Percentiles rank a stretch among this genome's conserved stretches.
Evolutionary conservation across 2,888 invertebrate genomes (phyloP).

Genomic region (Chymomyza caudatula): DNA sequence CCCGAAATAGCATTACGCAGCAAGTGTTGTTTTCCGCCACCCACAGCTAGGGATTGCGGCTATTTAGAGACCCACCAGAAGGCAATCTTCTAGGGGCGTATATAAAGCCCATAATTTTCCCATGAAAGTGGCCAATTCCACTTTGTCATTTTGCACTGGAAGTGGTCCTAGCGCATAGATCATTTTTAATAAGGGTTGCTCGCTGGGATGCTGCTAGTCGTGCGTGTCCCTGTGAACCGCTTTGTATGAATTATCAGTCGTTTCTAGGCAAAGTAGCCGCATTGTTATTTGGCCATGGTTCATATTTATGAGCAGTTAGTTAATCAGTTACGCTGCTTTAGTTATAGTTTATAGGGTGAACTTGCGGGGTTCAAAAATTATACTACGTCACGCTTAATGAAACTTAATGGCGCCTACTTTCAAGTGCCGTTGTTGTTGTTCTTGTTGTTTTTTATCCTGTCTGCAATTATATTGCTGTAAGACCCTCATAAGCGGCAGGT

Average conservation of each 20-base stretch:
- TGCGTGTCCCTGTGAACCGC: conserved; percentile 24
- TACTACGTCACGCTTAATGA: conserved; percentile 71
- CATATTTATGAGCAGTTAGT: conserved; percentile 64
- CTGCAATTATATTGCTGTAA: conserved; percentile 42
- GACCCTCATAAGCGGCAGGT: conserved; percentile 46
- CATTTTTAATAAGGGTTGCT: conserved; percentile 49
- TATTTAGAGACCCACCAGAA: conserved; percentile 18
- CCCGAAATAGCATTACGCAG: not conserved
- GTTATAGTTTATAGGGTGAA: not conserved
- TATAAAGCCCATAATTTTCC: conserved; percentile 39
- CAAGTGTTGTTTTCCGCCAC: conserved; percentile 42
- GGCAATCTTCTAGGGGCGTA: conserved; percentile 1
- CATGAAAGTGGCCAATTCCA: conserved; percentile 47
- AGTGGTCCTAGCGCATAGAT: conserved; percentile 33
- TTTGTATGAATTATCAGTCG: not conserved
- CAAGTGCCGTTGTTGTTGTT: conserved; percentile 10
- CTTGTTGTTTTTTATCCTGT: conserved; percentile 31
- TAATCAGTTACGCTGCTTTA: conserved; percentile 62
- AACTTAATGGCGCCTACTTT: conserved; percentile 65
- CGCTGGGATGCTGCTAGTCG: conserved; percentile 46
- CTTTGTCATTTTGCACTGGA: conserved; percentile 27
- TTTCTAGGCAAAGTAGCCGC: not conserved
- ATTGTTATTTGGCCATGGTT: conserved; percentile 6
- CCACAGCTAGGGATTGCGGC: conserved; percentile 33
- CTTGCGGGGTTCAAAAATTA: conserved; percentile 9